phyloP scores from a whole-genome alignment of 2,113 vertebrate genomes.

The Zosterops borbonicus region DNA sequence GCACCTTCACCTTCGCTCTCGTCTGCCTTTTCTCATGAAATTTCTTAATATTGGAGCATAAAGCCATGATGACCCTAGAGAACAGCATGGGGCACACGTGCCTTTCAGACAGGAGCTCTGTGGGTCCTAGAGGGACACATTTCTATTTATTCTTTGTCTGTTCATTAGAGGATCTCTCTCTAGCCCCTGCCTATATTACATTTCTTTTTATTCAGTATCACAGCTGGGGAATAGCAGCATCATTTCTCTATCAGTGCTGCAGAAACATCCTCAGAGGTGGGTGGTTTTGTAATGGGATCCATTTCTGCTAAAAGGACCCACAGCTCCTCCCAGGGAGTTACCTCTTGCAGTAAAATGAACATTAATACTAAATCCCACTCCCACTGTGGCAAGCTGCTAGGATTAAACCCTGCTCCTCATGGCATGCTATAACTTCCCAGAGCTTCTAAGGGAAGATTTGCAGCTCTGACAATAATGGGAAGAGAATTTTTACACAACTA shows the following conservation, averaged over 20 bases:
- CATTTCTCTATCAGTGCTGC: neutral
- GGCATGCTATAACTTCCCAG: neutral
- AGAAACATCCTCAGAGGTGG: neutral
- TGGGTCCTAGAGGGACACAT: neutral
- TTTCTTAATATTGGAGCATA: neutral
- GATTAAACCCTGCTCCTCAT: neutral
- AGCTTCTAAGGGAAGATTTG: conserved; percentile 32
- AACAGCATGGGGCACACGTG: neutral
- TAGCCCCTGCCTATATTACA: neutral
- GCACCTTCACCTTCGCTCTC: neutral
- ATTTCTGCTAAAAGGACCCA: neutral
- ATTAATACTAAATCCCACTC: neutral
- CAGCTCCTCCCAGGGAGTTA: neutral
- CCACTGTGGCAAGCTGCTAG: neutral
- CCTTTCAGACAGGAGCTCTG: neutral
- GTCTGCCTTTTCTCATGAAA: neutral
- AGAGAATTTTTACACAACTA: neutral
- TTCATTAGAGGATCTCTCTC: neutral
- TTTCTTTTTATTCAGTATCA: neutral
- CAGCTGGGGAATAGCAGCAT: neutral
- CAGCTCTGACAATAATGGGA: neutral
- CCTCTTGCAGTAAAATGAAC: neutral
- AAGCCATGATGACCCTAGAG: neutral
- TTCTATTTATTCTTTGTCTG: neutral
- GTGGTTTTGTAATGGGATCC: neutral